Evolutionary conservation across 2,888 invertebrate genomes (phyloP).

Genomic region (Troilus luridus): DNA sequence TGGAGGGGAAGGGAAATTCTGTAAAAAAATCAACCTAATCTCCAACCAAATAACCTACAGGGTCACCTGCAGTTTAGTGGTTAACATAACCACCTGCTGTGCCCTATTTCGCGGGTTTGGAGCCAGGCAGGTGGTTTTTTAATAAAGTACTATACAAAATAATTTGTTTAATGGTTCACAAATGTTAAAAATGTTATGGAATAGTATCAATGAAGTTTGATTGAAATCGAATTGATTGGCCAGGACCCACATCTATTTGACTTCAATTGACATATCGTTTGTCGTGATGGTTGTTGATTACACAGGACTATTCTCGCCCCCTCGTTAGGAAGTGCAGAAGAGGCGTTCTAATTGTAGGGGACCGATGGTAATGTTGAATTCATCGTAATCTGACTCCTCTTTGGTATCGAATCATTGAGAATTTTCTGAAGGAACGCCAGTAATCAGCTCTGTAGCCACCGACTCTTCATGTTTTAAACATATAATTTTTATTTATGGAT

Average conservation of each 20-base stretch:
- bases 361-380: background rate
- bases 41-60: too few relatives aligned
- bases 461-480: too few relatives aligned
- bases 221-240: background rate
- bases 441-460: too few relatives aligned
- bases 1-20: too few relatives aligned
- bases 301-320: background rate
- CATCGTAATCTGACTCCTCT: background rate
- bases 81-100: too few relatives aligned
- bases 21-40: too few relatives aligned
- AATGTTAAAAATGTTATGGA: background rate
- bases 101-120: too few relatives aligned
- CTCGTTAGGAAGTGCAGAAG: background rate
- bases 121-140: too few relatives aligned
- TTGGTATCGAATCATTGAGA: background rate
- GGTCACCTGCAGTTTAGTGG: too few relatives aligned
- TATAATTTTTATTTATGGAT: too few relatives aligned
- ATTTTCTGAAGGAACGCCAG: background rate
- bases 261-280: slow-evolving; percentile 16
- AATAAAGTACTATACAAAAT: too few relatives aligned
- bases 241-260: background rate
- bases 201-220: background rate
- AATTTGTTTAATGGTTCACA: too few relatives aligned
- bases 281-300: background rate
- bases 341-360: background rate